Base-by-base conservation (phyloP, 2,113 vertebrate species). In the Paradisaea rubra region DNA sequence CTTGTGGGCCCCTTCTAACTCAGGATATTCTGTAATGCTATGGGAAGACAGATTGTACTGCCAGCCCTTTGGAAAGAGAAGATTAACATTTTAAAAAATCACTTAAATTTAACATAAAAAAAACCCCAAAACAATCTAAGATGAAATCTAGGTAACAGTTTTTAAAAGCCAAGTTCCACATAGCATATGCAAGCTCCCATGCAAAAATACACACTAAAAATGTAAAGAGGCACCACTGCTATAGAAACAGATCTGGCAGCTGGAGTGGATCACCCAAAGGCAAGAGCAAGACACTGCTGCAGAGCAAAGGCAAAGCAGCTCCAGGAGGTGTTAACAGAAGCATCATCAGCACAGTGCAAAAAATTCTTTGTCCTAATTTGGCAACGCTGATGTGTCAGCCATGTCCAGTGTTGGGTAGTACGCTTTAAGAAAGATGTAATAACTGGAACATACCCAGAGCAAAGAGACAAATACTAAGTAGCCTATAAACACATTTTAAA, bases 331-430 rank as follows among this genome's bases (percentile, higher is more conserved):
- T 53, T 31, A 92, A 72, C 60, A 94, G 19, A 33, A 84, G 63
- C 37, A 70, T 27, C 56, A 77, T 57, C 86, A 52, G 88, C 88
- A 78, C 53, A n/a, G 56, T 7, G 25, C 74, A 59, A 83, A 77
- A 83, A 39, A 25, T 3, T 39, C 64, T 94, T 90, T 94, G 72
- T 74, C 95, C 94, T 94, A 94, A 90, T 96, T 95, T 93, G 91
- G 95, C 86, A 66, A 66, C 2, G 0, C 52, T 1, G 1, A 86
- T 5, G 42, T 60, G 86, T 77, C 54, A 93, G 66, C 79, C 50
- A 63, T 0, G 56, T 49, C 92, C 83, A 88, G 56, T 79, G 91
- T 92, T 44, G 77, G 88, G 52, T 2, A 71, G 33, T 3, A 28
- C 14, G 33, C 77, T 69, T 91, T 49, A 81, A 92, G 60, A 52